Evolutionary conservation across 2,797 vertebrate species (phyloP).

Genomic region (Brotula barbata): DNA sequence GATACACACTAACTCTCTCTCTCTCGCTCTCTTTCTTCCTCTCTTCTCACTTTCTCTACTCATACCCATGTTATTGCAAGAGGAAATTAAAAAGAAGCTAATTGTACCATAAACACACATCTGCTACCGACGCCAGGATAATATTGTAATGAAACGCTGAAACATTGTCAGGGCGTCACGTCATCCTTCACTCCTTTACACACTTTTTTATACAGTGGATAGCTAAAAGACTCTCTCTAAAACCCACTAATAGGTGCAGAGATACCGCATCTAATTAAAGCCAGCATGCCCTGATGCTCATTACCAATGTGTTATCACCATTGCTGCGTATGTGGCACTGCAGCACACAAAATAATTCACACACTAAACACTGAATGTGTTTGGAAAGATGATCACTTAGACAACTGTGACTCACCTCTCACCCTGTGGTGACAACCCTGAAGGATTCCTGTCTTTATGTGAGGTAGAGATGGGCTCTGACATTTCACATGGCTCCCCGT

Average conservation of each 20-base stretch:
- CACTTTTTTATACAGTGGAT: not conserved
- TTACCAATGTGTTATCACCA: conserved; percentile 29
- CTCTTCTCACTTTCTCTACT: conserved; percentile 1
- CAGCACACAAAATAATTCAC: conserved; percentile 11
- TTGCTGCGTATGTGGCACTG: conserved; percentile 21
- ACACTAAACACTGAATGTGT: not conserved
- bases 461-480: conserved; percentile 43
- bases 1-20: not conserved
- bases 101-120: conserved; percentile 68
- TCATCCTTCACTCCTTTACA: not conserved
- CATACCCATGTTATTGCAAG: conserved; percentile 45
- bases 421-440: too few relatives aligned
- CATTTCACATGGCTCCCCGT: conserved; percentile 55
- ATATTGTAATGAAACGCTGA: conserved; percentile 65
- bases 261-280: conserved; percentile 34
- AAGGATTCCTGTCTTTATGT: conserved; percentile 25
- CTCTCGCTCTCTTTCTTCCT: not conserved
- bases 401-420: conserved; percentile 47
- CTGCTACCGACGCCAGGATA: conserved; percentile 52
- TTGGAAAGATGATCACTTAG: conserved; percentile 8
- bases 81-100: conserved; percentile 62
- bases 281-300: conserved; percentile 15
- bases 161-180: too few relatives aligned
- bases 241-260: conserved; percentile 16
- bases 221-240: not conserved